Base-by-base conservation (phyloP, 2,888 invertebrate species). In the Pachydiplax longipennis region DNA sequence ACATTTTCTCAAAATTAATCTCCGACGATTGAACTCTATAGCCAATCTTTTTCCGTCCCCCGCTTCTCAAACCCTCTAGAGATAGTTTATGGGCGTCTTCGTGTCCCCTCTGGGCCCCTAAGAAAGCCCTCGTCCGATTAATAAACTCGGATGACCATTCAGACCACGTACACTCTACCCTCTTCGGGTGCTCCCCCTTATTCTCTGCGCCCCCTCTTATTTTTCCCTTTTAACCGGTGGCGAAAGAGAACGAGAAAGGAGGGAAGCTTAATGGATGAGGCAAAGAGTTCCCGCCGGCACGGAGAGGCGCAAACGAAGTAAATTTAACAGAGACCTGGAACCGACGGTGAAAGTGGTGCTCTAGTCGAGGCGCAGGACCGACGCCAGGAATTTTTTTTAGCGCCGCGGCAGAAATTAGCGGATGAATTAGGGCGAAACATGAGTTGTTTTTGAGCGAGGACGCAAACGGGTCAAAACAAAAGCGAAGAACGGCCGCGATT, bases 71-170 rank as follows among this genome's bases (percentile, higher is more conserved):
- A 22, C 81, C 37, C 81, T 37, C 81, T 40, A 15, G n/a, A 44
- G 37, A 22, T 35, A 40, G 40, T 37, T 37, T 22, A n/a, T 81
- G 40, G n/a, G 40, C 40, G 37, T 44, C 37, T 81, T 22, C 81
- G 40, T 18, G 53, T 25, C 73, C 73, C 73, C 37, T 44, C 15
- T 22, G 22, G 37, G n/a, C 40, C 40, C n/a, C 40, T 40, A 18
- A 37, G 35, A 10, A 31, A 12, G 15, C 81, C 40, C 40, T 25
- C 31, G n/a, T n/a, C 81, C 81, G 81, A 81, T 81, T 81, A 81
- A 81, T 81, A 81, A 81, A 81, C 81, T 81, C 37, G 13, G 35
- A 81, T 81, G 81, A n/a, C 81, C 81, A 81, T 81, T 81, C 81
- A 81, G 40, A 44, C 81, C 81, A 81, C 81, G 81, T 37, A 81